Evolutionary conservation across 2,797 vertebrate genomes (phyloP), one percentile per base, ranked within the genome.

Genomic region (Poecilia wingei): DNA sequence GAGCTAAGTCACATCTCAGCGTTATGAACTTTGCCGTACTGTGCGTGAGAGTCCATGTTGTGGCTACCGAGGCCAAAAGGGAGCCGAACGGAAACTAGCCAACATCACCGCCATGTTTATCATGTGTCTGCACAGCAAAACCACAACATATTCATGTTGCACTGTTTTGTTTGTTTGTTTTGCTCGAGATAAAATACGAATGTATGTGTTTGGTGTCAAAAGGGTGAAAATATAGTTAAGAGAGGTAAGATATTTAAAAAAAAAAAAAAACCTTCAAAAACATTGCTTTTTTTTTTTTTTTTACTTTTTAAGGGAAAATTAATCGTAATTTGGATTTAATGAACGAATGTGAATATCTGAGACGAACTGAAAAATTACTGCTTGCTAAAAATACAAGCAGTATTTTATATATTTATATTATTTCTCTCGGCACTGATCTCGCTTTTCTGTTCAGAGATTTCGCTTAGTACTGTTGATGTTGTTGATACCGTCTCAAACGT

Each of bases 211-310:
- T 43, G 25, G 3, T 18, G 4, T 14, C 6, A 39, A 66, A 13
- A 66, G 33, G 20, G 33, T 39, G 33, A 16, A 61, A 61, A 61
- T 61, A 43, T 8, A 55, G 51, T 55, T 55, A 55, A n/a, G 79
- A 77, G 78, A 80, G 81, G 78, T 57, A 39, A 31, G 25, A 46
- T 33, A 81, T 79, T 85, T 84, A 41, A 78, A 84, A 76, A 53
- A 55, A 81, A 85, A 45, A 75, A 84, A 76, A 53, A 25, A 79
- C 83, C 87, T 82, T 51, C 6, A 51, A 22, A 43, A 43, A 43
- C 41, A 43, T 25, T 55, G 39, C 13, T 46, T 13, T 1, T 49
- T 49, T 49, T 49, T 18, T n/a, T 31, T 31, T 31, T 31, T 47
- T 6, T 18, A 16, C 14, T 1, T 49, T 49, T 18, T 16, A 49